Conservation (phyloP, 2,113 vertebrate species). For the Piprites chloris region DNA sequence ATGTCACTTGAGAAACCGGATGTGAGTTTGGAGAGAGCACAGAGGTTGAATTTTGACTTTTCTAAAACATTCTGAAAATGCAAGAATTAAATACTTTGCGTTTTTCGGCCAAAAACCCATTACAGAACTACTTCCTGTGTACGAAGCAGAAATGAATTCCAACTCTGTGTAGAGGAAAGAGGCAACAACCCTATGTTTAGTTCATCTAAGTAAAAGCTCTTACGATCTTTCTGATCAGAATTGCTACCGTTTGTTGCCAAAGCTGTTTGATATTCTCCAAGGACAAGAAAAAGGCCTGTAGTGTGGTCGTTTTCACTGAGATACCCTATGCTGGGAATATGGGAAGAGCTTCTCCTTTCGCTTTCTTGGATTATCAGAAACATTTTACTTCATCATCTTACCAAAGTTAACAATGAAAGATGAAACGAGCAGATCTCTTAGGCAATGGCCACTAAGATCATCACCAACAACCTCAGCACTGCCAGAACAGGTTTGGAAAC, state of each 20-base stretch:
- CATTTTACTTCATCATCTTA: background rate
- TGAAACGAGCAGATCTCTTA: background rate
- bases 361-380: background rate
- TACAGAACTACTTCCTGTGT: background rate
- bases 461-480: background rate
- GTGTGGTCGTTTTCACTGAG: background rate
- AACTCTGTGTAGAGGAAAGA: background rate
- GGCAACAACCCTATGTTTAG: background rate
- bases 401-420: background rate
- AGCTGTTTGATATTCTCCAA: background rate
- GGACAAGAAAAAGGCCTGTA: background rate
- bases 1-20: background rate
- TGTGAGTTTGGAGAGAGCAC: background rate
- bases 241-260: background rate
- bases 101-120: background rate
- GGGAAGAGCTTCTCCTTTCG: background rate
- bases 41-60: background rate
- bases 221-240: background rate
- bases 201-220: background rate
- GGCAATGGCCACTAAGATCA: background rate
- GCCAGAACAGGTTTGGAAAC: background rate
- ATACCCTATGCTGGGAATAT: accelerated
- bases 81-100: background rate
- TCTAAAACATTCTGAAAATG: background rate
- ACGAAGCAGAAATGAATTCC: background rate